Percentiles rank a stretch among this genome's conserved stretches.
Evolutionary conservation across 1,140 invertebrate species (phyloP).

Genomic region (Drosophila malerkotliana): DNA sequence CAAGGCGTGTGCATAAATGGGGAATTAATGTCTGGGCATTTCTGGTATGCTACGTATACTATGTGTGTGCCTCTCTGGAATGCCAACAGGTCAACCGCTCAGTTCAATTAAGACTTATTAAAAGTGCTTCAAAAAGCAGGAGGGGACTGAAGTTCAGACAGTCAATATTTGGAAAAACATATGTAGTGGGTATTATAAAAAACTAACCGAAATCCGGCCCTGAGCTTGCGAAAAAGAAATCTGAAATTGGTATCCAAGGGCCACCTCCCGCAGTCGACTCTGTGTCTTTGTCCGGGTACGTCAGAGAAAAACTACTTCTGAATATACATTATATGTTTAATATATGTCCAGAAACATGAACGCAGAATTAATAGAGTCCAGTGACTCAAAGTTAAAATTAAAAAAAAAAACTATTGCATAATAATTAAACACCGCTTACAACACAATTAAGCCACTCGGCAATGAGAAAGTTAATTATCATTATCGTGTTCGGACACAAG

Average conservation of each 20-base stretch:
- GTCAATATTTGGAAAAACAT: too few species aligned
- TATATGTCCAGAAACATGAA: not conserved
- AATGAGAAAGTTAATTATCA: conserved; percentile 53
- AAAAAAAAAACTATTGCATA: conserved; percentile 34
- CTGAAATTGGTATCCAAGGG: conserved; percentile 54
- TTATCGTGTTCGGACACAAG: conserved; percentile 17
- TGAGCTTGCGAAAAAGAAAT: conserved; percentile 54
- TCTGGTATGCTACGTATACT: conserved; percentile 21
- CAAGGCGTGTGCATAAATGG: not conserved
- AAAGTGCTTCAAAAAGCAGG: conserved; percentile 43
- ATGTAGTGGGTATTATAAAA: too few species aligned
- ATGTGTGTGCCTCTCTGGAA: conserved; percentile 11
- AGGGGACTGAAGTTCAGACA: not conserved
- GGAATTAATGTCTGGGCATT: not conserved
- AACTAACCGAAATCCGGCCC: conserved; percentile 27
- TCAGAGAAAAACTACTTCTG: conserved; percentile 1
- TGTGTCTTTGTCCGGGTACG: conserved; percentile 41
- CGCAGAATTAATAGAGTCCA: conserved; percentile 6
- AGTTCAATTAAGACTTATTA: conserved; percentile 77
- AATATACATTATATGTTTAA: not conserved
- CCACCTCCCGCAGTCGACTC: conserved; percentile 33
- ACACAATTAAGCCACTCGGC: conserved; percentile 59
- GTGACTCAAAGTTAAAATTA: not conserved
- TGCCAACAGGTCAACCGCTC: conserved; percentile 68
- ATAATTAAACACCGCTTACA: conserved; percentile 35